Base-by-base conservation (phyloP, 2,888 invertebrate genomes). In the Polietes domitor region DNA sequence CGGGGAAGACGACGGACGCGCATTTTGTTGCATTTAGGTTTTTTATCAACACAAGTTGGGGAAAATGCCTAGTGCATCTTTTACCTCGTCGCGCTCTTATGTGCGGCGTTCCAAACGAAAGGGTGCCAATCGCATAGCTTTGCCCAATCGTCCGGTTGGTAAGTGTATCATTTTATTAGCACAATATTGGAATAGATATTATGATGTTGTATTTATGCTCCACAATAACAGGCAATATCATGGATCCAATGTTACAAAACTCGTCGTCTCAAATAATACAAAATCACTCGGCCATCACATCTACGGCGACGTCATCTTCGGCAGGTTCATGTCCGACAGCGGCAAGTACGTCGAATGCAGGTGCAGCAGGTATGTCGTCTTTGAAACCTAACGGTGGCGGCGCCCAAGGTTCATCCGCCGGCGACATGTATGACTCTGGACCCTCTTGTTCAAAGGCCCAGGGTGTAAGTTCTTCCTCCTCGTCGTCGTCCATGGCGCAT, bases 61-160 rank as follows among this genome's bases (percentile, higher is more conserved):
- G 82, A 91, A 90, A 88, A 92, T 97, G 97, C 97, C 97, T 94
- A 97, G 97, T 95, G 97, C 97, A 94, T 97, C 97, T 93, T 97
- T 97, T 94, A 96, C 97, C 92, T n/a, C 97, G 93, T 96, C 97
- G 93, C 96, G 97, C 94, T 96, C 96, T 93, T 97, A 96, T 94
- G 96, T 96, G 92, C 95, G 97, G 47, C 95, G 97, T 94, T 97
- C 97, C 93, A 95, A 97, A 92, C 96, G 97, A 94, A 97, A 97
- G 96, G 96, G 96, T 92, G 96, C 96, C 90, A 97, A 97, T 93
- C 95, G 97, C 92, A 96, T 92, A 83, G 92, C 92, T 85, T 90
- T 92, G 89, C 92, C 93, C 81, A 92, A 92, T 88, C 91, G 92
- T 86, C 91, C 92, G 79, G 89, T 92, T 86, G 92, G 90, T 90